These are phyloP conservation scores for Eupsilia transversa DNA, from an alignment of 2,888 invertebrate species.

Conservation along the genomic window DNA sequence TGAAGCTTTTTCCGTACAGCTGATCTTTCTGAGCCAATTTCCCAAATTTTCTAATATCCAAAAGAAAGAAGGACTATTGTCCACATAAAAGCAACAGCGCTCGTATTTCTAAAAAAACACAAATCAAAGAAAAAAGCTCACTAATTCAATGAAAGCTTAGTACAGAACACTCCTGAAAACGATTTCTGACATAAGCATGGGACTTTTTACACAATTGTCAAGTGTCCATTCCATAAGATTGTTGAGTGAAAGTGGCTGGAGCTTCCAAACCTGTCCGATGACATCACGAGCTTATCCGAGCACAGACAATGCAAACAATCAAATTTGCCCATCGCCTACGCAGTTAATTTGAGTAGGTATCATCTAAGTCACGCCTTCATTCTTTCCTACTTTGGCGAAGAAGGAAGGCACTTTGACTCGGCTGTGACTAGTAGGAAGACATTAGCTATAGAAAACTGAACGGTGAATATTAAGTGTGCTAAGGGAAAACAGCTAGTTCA, in stretches of 20 bases:
- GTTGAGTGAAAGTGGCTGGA: conserved; percentile 72
- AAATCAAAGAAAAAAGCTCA: conserved; percentile 6
- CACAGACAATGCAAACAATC: conserved; percentile 63
- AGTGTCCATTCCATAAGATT: conserved; percentile 63
- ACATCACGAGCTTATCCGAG: conserved; percentile 71
- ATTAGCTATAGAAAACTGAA: conserved; percentile 6
- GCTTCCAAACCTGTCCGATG: conserved; percentile 77
- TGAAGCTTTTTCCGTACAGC: background rate
- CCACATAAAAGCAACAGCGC: background rate
- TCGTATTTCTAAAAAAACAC: background rate
- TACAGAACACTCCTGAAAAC: conserved; percentile 10
- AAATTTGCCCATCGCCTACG: conserved; percentile 45
- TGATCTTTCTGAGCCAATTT: background rate
- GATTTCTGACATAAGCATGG: conserved; percentile 48
- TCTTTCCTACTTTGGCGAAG: background rate
- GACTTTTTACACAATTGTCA: conserved; percentile 72
- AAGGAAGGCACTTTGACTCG: conserved; percentile 13
- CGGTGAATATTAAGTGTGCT: background rate
- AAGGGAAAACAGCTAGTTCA: background rate
- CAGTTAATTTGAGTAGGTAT: conserved; percentile 21
- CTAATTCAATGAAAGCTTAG: conserved; percentile 16
- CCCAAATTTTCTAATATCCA: background rate
- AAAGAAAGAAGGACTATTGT: background rate
- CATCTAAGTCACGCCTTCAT: conserved; percentile 7
- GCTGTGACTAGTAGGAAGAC: conserved; percentile 11